phyloP scores from a whole-genome alignment of 64 coral and sea anemone genomes.

The Stichodactyla mertensii region DNA sequence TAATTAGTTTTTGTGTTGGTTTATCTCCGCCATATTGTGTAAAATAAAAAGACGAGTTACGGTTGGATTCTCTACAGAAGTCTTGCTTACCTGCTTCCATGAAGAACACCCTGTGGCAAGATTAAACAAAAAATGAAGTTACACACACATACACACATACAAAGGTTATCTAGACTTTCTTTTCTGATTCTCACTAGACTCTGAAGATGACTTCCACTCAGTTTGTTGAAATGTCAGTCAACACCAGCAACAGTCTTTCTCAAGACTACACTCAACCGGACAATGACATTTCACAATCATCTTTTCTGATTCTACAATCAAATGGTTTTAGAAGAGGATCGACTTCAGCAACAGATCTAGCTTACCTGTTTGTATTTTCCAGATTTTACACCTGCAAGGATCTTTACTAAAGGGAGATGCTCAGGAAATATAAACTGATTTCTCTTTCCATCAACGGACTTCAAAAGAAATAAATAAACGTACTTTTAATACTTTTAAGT shows the following conservation, averaged over 20 bases:
- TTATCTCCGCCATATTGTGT: no score
- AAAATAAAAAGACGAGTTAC: no score
- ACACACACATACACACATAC: neutral
- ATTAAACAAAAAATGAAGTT: neutral
- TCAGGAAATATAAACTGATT: conserved; percentile 78
- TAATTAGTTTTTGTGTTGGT: no score
- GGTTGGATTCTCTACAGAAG: no score
- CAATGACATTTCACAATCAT: no score
- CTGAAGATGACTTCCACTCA: no score
- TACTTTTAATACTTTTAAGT: neutral
- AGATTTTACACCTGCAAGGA: conserved; percentile 89
- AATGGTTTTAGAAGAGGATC: no score
- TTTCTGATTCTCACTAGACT: no score
- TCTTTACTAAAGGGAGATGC: conserved; percentile 75
- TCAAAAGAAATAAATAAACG: neutral
- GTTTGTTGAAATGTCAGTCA: no score
- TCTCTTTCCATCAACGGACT: conserved; percentile 51
- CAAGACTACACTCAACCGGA: no score
- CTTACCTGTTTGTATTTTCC: conserved; percentile 81
- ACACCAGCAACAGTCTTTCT: no score
- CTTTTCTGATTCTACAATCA: no score
- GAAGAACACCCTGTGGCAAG: conserved; percentile 58
- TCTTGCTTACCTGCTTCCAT: conserved; percentile 77
- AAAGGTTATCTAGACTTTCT: neutral
- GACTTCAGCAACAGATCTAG: neutral